Evolutionary conservation across 1,140 invertebrate species (phyloP).

Genomic region (Galleria mellonella): DNA sequence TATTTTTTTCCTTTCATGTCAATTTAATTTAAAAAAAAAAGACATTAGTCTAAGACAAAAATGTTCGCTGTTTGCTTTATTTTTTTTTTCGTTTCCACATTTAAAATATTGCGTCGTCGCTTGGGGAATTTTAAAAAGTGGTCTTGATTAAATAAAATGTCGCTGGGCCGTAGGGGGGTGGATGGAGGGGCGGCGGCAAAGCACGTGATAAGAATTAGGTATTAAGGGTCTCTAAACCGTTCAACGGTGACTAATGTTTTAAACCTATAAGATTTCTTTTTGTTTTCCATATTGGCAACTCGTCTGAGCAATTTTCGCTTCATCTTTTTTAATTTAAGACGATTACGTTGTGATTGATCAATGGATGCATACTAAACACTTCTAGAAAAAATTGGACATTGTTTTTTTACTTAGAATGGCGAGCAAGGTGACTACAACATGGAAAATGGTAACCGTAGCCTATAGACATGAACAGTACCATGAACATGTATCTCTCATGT

Average conservation of each 20-base stretch:
- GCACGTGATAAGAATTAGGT: constrained; percentile 46
- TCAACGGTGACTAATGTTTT: constrained; percentile 37
- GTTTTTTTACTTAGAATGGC: too few relatives aligned
- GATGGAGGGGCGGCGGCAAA: constrained; percentile 13
- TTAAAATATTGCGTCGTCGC: constrained; percentile 53
- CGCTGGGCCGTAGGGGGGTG: constrained; percentile 26
- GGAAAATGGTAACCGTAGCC: too few relatives aligned
- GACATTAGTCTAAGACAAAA: too few relatives aligned
- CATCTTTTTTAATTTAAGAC: too few relatives aligned
- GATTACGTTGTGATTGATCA: too few relatives aligned
- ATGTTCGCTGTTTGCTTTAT: background rate
- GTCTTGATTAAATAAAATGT: constrained; percentile 67
- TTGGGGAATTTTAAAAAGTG: constrained; percentile 62
- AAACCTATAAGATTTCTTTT: constrained; percentile 1
- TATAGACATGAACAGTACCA: too few relatives aligned
- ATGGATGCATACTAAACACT: too few relatives aligned
- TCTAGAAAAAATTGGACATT: too few relatives aligned
- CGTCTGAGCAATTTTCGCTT: background rate
- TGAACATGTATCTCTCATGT: too few relatives aligned
- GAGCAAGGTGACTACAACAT: too few relatives aligned
- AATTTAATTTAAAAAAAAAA: too few relatives aligned
- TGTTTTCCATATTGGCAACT: constrained; percentile 29
- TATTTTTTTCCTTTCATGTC: too few relatives aligned
- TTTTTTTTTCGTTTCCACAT: constrained; percentile 43
- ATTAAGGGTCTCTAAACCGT: constrained; percentile 28